Conservation (phyloP, 2,797 vertebrate species). For the Schizothorax lantsangensis region DNA sequence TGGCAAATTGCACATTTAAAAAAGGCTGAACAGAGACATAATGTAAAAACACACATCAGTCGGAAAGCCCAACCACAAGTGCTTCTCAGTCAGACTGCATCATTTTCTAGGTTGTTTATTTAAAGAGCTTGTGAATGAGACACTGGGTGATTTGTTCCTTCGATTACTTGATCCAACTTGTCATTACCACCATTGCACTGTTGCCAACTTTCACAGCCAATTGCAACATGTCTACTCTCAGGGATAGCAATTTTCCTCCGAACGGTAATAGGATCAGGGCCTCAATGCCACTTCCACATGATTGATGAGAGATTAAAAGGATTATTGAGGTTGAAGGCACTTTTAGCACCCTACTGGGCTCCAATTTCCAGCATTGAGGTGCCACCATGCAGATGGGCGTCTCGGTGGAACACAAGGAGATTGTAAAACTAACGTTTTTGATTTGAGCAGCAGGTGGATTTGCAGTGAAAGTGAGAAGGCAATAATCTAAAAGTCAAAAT, state of each 20-base stretch:
- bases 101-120: constrained; percentile 68
- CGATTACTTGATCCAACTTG: constrained; percentile 66
- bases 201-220: constrained; percentile 70
- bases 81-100: constrained; percentile 61
- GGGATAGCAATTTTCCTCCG: constrained; percentile 71
- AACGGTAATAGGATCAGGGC: constrained; percentile 78
- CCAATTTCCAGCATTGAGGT: constrained; percentile 72
- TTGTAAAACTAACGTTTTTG: constrained; percentile 61
- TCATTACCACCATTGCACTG: constrained; percentile 68
- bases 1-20: constrained; percentile 24
- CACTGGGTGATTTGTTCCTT: constrained; percentile 65
- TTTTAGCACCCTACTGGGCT: constrained; percentile 79
- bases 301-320: constrained; percentile 88
- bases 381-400: constrained; percentile 77
- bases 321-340: constrained; percentile 82
- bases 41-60: constrained; percentile 31
- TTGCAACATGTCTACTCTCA: constrained; percentile 72
- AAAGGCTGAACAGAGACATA: constrained; percentile 3
- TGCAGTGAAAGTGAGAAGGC: constrained; percentile 64
- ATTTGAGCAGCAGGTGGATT: constrained; percentile 63
- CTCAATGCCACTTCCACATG: constrained; percentile 74
- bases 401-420: constrained; percentile 65
- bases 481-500: constrained; percentile 69
- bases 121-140: constrained; percentile 64
- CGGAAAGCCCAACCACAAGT: constrained; percentile 47